Evolutionary conservation across 2,113 vertebrate species (phyloP), one percentile per base, ranked within the genome.

Genomic region (Cyphomyrus discorhynchus): DNA sequence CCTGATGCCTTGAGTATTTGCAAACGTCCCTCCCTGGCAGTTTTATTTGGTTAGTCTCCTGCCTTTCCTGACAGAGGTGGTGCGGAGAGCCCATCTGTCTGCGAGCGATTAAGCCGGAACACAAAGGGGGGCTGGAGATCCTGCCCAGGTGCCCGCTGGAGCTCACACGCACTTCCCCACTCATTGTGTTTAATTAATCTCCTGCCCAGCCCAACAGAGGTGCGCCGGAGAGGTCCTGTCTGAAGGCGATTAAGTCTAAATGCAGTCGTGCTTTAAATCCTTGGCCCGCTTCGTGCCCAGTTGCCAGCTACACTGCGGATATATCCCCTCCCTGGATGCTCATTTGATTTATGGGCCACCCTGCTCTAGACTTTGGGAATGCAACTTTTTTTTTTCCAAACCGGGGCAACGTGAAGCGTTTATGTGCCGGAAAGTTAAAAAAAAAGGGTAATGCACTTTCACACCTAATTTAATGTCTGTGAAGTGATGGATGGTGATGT

Each of bases 391-490:
- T 50, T 87, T 24, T 9, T 9, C 4, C 15, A 31, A 49, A 42
- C 53, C n/a, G 21, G 53, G 39, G 35, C 24, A 31, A 53, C 49
- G 31, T 83, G 27, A 52, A 85, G 46, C 13, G 56, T 49, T 85
- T 19, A 39, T 70, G 11, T 84, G 80, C 53, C 58, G 46, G 56
- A 35, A 49, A 45, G 74, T 13, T 17, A 2, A 31, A 77, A 77
- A 77, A 39, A 66, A 27, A 52, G 66, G 49, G 21, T 70, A 46
- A 88, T 21, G 42, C 58, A 62, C 50, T 24, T 62, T 88, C 66
- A 88, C 70, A 77, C 86, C 62, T 27, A 5, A 21, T 89, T 39
- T 46, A 70, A 53, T 77, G 42, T 89, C 52, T 89, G 21, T 46
- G 13, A 49, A 42, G 35, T 77, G 31, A 56, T 86, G 46, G 27